A percentile compares a stretch with the other conserved stretches of the same genome.
These are phyloP conservation scores for Xanthorhoe spadicearia DNA, from an alignment of 2,888 invertebrate genomes.

Conservation along the genomic window DNA sequence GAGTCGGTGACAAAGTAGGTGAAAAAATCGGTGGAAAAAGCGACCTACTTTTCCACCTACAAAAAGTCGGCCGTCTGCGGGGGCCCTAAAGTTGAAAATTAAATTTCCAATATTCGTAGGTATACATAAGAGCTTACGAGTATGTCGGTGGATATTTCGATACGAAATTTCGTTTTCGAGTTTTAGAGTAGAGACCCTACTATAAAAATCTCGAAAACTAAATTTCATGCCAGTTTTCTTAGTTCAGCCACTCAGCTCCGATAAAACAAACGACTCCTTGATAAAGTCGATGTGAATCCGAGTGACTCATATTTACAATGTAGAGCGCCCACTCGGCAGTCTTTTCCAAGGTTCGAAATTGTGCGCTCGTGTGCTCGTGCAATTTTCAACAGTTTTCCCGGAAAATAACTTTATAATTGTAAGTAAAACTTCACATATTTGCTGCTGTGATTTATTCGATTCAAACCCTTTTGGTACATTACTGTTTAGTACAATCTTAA, in stretches of 20 bases:
- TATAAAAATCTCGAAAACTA: too few relatives aligned
- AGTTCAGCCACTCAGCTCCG: background rate
- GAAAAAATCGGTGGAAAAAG: too few relatives aligned
- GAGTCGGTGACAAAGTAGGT: too few relatives aligned
- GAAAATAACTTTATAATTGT: slow-evolving; percentile 38
- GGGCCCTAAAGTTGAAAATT: too few relatives aligned
- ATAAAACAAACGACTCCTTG: background rate
- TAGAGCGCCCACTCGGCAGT: slow-evolving; percentile 52
- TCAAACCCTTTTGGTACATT: background rate
- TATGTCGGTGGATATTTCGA: too few relatives aligned
- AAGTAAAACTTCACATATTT: slow-evolving; percentile 45
- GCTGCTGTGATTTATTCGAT: background rate
- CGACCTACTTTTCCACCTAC: too few relatives aligned
- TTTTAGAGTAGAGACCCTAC: too few relatives aligned
- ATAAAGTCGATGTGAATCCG: slow-evolving; percentile 47
- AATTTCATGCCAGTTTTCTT: too few relatives aligned
- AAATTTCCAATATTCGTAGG: too few relatives aligned
- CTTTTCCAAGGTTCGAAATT: slow-evolving; percentile 44
- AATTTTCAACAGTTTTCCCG: slow-evolving; percentile 43
- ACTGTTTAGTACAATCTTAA: background rate
- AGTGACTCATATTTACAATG: slow-evolving; percentile 51
- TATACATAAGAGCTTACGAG: too few relatives aligned
- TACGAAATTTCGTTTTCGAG: too few relatives aligned
- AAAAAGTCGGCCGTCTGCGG: too few relatives aligned
- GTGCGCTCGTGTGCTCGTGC: slow-evolving; percentile 55